Conservation (phyloP, 2,888 invertebrate species). For the Ethmia dodecea region DNA sequence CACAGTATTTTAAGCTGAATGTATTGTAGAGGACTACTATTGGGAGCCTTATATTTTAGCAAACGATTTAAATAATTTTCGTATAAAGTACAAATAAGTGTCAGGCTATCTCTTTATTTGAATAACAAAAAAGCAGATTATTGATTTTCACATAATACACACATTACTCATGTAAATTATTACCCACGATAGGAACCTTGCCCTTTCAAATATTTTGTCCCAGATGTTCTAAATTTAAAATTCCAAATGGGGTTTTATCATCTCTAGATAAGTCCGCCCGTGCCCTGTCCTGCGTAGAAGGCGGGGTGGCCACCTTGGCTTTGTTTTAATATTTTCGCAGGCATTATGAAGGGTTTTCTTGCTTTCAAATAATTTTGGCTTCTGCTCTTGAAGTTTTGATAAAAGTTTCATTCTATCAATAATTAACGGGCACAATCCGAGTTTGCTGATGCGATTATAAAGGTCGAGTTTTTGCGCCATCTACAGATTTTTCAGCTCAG, state of each 20-base stretch:
- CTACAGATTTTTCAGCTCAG: conserved; percentile 31
- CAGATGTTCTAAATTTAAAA: too few species aligned
- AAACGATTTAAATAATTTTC: too few species aligned
- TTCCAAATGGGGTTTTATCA: conserved; percentile 27
- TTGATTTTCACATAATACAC: too few species aligned
- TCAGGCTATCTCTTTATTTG: too few species aligned
- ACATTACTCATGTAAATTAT: too few species aligned
- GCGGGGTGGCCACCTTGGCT: conserved; percentile 72
- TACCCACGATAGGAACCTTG: too few species aligned
- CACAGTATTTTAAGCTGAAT: too few species aligned
- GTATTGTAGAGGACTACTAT: too few species aligned
- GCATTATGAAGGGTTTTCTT: conserved; percentile 77
- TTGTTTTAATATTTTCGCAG: conserved; percentile 78
- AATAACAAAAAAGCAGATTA: too few species aligned
- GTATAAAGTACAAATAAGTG: too few species aligned
- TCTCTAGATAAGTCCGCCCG: conserved; percentile 38
- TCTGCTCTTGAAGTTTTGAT: conserved; percentile 77
- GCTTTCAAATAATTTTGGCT: conserved; percentile 77
- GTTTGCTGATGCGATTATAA: conserved; percentile 71
- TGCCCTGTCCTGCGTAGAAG: conserved; percentile 53
- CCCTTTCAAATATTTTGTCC: too few species aligned
- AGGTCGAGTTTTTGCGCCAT: conserved; percentile 55
- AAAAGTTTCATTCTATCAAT: conserved; percentile 78
- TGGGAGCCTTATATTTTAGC: too few species aligned
- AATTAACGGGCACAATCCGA: conserved; percentile 71